These are phyloP conservation scores for Channa maculata DNA, from an alignment of 2,113 vertebrate species.

Conservation along the genomic window DNA sequence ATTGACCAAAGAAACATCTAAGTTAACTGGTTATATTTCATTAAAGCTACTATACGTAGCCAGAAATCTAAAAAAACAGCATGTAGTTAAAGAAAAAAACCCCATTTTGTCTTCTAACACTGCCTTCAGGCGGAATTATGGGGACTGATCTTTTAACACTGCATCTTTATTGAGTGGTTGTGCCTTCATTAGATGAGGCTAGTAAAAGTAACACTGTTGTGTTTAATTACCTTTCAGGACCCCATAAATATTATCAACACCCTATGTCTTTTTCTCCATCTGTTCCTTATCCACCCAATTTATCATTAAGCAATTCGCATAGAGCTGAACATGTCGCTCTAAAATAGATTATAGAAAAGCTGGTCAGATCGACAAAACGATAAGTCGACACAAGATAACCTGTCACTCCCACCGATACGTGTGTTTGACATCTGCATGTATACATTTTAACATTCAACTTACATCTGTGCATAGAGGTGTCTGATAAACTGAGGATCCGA, in stretches of 20 bases:
- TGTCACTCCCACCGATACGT: slow-evolving; percentile 26
- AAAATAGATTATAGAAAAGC: slow-evolving; percentile 35
- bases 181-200: slow-evolving; percentile 42
- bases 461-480: neutral
- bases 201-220: slow-evolving; percentile 41
- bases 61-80: neutral
- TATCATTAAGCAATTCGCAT: slow-evolving; percentile 5
- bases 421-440: slow-evolving; percentile 43
- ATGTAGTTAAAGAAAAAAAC: neutral
- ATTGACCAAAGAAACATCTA: slow-evolving; percentile 7
- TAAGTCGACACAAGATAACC: slow-evolving; percentile 20
- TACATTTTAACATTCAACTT: slow-evolving; percentile 21
- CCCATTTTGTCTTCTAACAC: neutral
- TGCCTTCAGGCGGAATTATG: slow-evolving; percentile 32
- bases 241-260: slow-evolving; percentile 45
- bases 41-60: slow-evolving; percentile 8
- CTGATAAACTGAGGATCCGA: neutral
- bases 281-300: slow-evolving; percentile 19
- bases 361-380: slow-evolving; percentile 28
- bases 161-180: slow-evolving; percentile 43
- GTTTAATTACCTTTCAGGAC: slow-evolving; percentile 61
- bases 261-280: slow-evolving; percentile 5
- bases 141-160: slow-evolving; percentile 26
- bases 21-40: slow-evolving; percentile 34
- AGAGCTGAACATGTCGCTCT: slow-evolving; percentile 29